These are phyloP conservation scores for Catalaphyllia jardinei DNA, from an alignment of 64 coral and sea anemone species.

Conservation along the genomic window DNA sequence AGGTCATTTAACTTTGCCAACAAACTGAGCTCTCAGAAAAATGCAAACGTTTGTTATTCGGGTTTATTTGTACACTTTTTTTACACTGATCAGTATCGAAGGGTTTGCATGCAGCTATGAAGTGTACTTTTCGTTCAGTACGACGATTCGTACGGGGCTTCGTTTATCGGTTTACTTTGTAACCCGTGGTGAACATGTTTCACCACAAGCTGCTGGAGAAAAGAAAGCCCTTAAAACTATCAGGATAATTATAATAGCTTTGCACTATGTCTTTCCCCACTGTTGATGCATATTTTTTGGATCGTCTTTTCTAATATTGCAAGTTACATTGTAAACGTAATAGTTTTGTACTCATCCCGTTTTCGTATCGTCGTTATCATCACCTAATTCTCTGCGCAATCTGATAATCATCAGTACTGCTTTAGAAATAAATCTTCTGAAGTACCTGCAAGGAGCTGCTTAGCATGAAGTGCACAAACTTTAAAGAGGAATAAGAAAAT, in stretches of 20 bases:
- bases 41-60: too few relatives aligned
- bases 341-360: neutral
- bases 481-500: neutral
- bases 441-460: neutral
- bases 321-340: neutral
- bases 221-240: neutral
- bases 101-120: neutral
- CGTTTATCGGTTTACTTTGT: neutral
- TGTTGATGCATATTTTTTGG: neutral
- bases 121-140: neutral
- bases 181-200: neutral
- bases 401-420: neutral
- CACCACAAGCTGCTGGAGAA: neutral
- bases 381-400: neutral
- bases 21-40: too few relatives aligned
- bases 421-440: neutral
- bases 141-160: neutral
- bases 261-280: neutral
- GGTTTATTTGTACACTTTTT: too few relatives aligned
- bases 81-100: neutral
- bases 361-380: neutral
- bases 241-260: neutral
- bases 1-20: too few relatives aligned
- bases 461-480: neutral
- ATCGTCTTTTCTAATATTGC: neutral